These are phyloP conservation scores for Alethe castanea DNA, from an alignment of 2,113 vertebrate species.

Conservation along the genomic window DNA sequence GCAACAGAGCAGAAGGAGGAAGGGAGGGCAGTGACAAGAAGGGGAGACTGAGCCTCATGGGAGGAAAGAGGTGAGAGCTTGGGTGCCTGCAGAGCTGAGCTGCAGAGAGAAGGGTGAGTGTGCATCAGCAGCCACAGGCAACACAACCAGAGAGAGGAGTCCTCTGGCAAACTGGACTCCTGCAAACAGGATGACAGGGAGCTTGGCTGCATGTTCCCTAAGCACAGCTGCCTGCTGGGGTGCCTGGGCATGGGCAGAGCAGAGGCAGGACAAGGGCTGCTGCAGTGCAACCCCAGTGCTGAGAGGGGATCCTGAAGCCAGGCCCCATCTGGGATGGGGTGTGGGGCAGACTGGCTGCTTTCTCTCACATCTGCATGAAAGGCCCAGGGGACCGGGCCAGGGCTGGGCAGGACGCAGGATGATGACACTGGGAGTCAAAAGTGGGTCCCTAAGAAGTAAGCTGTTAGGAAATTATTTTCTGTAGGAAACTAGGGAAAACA, in stretches of 20 bases:
- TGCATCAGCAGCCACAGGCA: neutral
- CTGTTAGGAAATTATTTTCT: neutral
- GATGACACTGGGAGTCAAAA: neutral
- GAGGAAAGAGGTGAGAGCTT: neutral
- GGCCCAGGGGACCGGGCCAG: neutral
- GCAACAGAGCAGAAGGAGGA: neutral
- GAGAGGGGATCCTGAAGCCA: neutral
- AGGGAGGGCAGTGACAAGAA: neutral
- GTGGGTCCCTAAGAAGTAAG: neutral
- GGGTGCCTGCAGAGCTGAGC: neutral
- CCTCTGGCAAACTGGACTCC: neutral
- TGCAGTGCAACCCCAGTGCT: neutral
- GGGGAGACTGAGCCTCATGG: neutral
- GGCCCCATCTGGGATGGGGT: neutral
- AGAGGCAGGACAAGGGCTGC: neutral
- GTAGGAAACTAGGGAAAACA: neutral
- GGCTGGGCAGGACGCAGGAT: neutral
- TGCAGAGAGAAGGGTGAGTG: neutral
- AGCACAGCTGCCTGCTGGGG: neutral
- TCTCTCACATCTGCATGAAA: neutral
- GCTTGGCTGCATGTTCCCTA: rapidly evolving
- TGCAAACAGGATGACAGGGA: neutral
- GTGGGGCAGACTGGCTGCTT: neutral
- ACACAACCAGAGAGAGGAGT: neutral
- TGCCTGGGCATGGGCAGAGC: neutral